A percentile compares a stretch with the other conserved stretches of the same genome.
Evolutionary conservation across 1,140 invertebrate species (phyloP).

Genomic region (Carposina sasakii): DNA sequence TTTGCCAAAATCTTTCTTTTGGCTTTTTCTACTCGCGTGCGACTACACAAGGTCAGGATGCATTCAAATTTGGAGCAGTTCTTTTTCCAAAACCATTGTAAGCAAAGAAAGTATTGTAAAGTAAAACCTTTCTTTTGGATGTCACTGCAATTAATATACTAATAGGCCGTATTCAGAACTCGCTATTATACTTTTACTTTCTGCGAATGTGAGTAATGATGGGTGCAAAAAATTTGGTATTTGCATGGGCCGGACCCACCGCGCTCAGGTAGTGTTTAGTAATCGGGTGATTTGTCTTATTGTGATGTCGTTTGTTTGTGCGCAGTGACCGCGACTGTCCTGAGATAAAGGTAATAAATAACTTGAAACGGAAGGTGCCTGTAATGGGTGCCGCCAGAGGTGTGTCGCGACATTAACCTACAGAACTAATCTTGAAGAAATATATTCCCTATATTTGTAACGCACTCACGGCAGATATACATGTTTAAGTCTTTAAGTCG

Average conservation of each 20-base stretch:
- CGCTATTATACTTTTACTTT: conserved; percentile 61
- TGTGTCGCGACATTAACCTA: conserved; percentile 41
- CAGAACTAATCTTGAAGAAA: no score
- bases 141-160: conserved; percentile 59
- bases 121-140: conserved; percentile 50
- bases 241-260: conserved; percentile 59
- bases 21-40: no score
- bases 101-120: conserved; percentile 33
- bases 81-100: conserved; percentile 35
- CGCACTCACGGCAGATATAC: no score
- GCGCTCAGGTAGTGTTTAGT: conserved; percentile 61
- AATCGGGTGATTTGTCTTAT: conserved; percentile 71
- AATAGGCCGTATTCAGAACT: conserved; percentile 38
- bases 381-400: conserved; percentile 53
- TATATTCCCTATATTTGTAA: no score
- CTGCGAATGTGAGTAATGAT: conserved; percentile 50
- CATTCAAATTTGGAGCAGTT: conserved; percentile 30
- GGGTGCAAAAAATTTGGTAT: conserved; percentile 41
- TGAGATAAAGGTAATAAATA: conserved; percentile 70
- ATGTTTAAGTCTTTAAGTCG: no score
- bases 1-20: no score
- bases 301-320: conserved; percentile 67
- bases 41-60: conserved; percentile 40
- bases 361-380: conserved; percentile 63
- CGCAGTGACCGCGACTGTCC: conserved; percentile 59